These are phyloP conservation scores for Operophtera brumata DNA, from an alignment of 2,888 invertebrate species.

Conservation along the genomic window DNA sequence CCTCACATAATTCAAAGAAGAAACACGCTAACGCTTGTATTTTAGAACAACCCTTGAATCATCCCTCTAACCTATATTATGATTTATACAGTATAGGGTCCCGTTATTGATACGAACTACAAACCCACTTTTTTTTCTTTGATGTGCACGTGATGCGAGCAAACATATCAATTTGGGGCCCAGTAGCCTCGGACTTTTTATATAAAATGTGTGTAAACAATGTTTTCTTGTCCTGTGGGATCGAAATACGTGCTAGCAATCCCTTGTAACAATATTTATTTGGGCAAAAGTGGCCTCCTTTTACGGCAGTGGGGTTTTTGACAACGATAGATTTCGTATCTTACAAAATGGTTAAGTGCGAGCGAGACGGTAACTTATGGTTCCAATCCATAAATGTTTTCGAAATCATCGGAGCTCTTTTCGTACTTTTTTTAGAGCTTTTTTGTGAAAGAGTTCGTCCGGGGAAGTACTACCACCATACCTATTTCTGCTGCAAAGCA, in stretches of 20 bases:
- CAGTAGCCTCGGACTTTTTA: constrained; percentile 27
- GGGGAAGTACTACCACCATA: too few relatives aligned
- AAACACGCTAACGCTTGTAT: constrained; percentile 18
- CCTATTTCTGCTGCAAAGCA: too few relatives aligned
- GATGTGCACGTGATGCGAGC: constrained; percentile 59
- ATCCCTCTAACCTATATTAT: constrained; percentile 51
- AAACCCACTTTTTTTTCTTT: constrained; percentile 63
- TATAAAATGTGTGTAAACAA: constrained; percentile 31
- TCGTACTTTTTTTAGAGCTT: too few relatives aligned
- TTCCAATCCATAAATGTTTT: too few relatives aligned
- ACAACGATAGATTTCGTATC: too few relatives aligned
- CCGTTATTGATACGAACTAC: constrained; percentile 65
- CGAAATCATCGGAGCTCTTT: too few relatives aligned
- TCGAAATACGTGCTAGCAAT: constrained; percentile 29
- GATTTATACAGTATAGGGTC: constrained; percentile 66
- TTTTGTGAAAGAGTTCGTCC: too few relatives aligned
- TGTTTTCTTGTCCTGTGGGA: constrained; percentile 33
- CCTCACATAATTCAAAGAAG: too few relatives aligned
- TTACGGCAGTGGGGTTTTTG: background rate
- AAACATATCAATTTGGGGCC: constrained; percentile 65
- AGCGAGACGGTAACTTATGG: too few relatives aligned
- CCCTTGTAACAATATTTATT: constrained; percentile 33
- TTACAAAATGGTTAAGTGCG: too few relatives aligned
- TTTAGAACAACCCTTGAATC: constrained; percentile 31
- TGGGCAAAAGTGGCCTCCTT: constrained; percentile 7